Evolutionary conservation across 2,888 invertebrate genomes (phyloP), one percentile per base, ranked within the genome.

Genomic region (Agriopis marginaria): DNA sequence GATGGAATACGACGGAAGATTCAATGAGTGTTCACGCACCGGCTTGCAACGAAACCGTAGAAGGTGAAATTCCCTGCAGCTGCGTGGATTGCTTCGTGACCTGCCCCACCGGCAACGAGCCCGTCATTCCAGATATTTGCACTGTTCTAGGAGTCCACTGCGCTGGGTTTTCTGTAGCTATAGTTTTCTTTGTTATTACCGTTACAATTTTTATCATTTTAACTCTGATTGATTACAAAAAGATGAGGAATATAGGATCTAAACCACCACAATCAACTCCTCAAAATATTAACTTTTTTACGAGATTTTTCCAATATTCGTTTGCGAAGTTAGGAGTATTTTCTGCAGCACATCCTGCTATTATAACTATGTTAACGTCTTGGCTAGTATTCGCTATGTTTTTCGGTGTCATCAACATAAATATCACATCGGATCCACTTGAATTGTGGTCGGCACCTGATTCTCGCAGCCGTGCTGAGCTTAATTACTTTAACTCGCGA

Each of bases 391-490:
- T 96, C 8, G 93, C 91, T 0, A 89, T 98, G 69, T 92, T 96
- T 5, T 96, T 95, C 75, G 99, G 99, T n/a, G 92, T 96, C 10
- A 68, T 92, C 0, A 92, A 92, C 66, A 88, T 98, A 74, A 88
- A 95, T 71, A 95, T 99, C 0, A 98, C 98, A 0, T 96, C 98
- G 0, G 96, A 98, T 86, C 99, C 99, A 0, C 96, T 99, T 1
- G 97, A 99, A 85, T 95, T 99, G 54, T 99, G 99, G 99, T 98
- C 99, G 0, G 95, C 98, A 0, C 97, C 97, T 1, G 89, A 94
- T 40, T 98, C 98, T 78, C 94, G 96, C 70, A 97, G 98, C 47
- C 95, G 99, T 68, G 84, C 95, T 51, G 98, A 99, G 82, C 97
- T 98, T 84, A 95, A 97, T 72, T 98, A 97, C 85, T 99, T 97